Conservation (phyloP, 2,113 vertebrate species). For the Hippocampus abdominalis region DNA sequence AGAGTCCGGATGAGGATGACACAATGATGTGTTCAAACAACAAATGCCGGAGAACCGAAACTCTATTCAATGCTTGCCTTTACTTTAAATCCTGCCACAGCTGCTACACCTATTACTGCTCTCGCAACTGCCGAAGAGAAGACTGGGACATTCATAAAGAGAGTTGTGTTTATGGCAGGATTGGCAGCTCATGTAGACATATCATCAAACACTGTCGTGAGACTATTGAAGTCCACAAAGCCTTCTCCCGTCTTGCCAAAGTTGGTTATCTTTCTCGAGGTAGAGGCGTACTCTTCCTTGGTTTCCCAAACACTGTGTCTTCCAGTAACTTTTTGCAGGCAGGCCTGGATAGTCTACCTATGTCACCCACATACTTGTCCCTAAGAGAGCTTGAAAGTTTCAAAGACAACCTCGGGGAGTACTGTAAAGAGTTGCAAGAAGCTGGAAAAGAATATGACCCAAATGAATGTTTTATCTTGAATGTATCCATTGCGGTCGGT, state of each 20-base stretch:
- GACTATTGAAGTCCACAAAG: constrained; percentile 86
- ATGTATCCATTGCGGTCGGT: constrained; percentile 92
- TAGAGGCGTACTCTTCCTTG: constrained; percentile 91
- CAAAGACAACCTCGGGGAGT: constrained; percentile 88
- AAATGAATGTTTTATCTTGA: constrained; percentile 96
- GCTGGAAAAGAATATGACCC: constrained; percentile 92
- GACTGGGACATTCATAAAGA: constrained; percentile 97
- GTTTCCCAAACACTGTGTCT: constrained; percentile 87
- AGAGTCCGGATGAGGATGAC: constrained; percentile 91
- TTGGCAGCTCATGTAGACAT: constrained; percentile 88
- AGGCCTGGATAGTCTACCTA: constrained; percentile 86
- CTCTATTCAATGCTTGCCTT: constrained; percentile 93
- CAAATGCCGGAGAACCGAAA: constrained; percentile 89
- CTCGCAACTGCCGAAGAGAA: constrained; percentile 90
- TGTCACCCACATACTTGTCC: constrained; percentile 94
- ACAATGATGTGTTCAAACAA: constrained; percentile 97
- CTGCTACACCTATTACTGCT: constrained; percentile 98
- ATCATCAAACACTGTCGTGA: constrained; percentile 94
- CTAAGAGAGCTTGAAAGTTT: constrained; percentile 90
- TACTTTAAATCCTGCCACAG: constrained; percentile 99
- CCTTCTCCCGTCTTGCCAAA: constrained; percentile 94
- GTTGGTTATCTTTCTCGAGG: constrained; percentile 94
- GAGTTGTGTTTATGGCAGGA: constrained; percentile 88
- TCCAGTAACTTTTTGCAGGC: constrained; percentile 91
- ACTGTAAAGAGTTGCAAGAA: constrained; percentile 86